phyloP scores from a whole-genome alignment of 2,888 invertebrate genomes.

The Crepidodera aurea region DNA sequence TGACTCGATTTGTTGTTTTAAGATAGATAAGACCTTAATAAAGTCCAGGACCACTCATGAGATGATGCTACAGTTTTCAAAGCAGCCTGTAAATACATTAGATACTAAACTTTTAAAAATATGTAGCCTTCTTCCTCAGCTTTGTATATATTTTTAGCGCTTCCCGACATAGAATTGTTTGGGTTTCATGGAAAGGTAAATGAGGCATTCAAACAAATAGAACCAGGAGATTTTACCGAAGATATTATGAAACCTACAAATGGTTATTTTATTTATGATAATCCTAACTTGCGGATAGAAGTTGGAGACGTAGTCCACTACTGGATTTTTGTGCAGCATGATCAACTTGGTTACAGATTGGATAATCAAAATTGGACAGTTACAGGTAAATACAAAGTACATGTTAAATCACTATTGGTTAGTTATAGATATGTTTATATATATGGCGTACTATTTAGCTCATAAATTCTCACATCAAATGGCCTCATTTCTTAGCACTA shows the following conservation, averaged over 20 bases:
- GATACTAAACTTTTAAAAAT: too few species aligned
- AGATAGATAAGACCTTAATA: too few species aligned
- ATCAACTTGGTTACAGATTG: conserved; percentile 63
- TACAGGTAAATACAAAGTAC: conserved; percentile 58
- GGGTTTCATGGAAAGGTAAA: conserved; percentile 74
- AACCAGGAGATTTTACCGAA: conserved; percentile 65
- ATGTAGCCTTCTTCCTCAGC: too few species aligned
- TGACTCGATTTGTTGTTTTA: too few species aligned
- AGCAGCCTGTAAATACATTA: too few species aligned
- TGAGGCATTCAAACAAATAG: conserved; percentile 61
- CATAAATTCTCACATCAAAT: too few species aligned
- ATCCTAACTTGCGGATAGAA: conserved; percentile 60
- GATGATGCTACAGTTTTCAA: too few species aligned
- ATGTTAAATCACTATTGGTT: too few species aligned
- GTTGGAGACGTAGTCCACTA: conserved; percentile 68
- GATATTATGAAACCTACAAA: conserved; percentile 61
- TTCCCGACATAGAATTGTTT: conserved; percentile 65
- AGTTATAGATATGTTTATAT: neutral
- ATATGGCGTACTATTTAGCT: too few species aligned
- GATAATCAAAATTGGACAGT: conserved; percentile 59
- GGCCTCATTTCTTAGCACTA: too few species aligned
- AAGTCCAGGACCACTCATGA: too few species aligned
- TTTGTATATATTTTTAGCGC: conserved; percentile 62
- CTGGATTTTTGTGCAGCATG: conserved; percentile 68
- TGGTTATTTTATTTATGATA: conserved; percentile 65